Evolutionary conservation across 2,888 invertebrate genomes (phyloP).

Genomic region (Aradus depressus): DNA sequence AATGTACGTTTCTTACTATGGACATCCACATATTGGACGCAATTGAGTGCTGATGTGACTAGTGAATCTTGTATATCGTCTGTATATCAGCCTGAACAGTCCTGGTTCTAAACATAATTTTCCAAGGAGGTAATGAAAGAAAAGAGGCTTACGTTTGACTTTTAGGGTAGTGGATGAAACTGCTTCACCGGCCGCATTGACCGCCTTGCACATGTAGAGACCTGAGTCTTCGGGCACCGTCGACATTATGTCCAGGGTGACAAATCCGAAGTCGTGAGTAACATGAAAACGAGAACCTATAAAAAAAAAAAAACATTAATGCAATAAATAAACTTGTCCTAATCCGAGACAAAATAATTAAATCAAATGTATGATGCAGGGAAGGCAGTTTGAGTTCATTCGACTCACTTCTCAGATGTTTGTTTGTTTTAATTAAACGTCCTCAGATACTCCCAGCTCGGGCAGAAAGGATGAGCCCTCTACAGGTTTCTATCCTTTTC

Average conservation of each 20-base stretch:
- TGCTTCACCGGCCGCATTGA: conserved; percentile 87
- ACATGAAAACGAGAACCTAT: conserved; percentile 76
- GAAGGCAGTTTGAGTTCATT: not conserved
- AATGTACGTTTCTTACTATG: too few relatives aligned
- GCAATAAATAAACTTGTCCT: too few relatives aligned
- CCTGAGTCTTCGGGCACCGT: conserved; percentile 84
- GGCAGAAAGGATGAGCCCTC: too few relatives aligned
- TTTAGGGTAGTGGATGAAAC: conserved; percentile 83
- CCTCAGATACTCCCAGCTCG: too few relatives aligned
- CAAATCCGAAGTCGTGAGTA: conserved; percentile 87
- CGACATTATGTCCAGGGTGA: conserved; percentile 80
- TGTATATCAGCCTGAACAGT: too few relatives aligned
- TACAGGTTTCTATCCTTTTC: too few relatives aligned
- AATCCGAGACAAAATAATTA: too few relatives aligned
- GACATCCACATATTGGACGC: too few relatives aligned
- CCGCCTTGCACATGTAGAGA: conserved; percentile 86
- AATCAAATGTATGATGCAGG: too few relatives aligned
- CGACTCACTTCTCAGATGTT: not conserved
- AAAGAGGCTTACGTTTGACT: conserved; percentile 50
- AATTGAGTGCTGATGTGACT: too few relatives aligned
- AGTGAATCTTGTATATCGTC: too few relatives aligned
- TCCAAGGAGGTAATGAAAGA: not conserved
- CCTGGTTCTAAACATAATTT: too few relatives aligned
- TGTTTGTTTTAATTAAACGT: conserved; percentile 4
- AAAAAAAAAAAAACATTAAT: conserved; percentile 19